Conservation (phyloP, 2,888 invertebrate species). For the Cyrtodaria siliqua region DNA sequence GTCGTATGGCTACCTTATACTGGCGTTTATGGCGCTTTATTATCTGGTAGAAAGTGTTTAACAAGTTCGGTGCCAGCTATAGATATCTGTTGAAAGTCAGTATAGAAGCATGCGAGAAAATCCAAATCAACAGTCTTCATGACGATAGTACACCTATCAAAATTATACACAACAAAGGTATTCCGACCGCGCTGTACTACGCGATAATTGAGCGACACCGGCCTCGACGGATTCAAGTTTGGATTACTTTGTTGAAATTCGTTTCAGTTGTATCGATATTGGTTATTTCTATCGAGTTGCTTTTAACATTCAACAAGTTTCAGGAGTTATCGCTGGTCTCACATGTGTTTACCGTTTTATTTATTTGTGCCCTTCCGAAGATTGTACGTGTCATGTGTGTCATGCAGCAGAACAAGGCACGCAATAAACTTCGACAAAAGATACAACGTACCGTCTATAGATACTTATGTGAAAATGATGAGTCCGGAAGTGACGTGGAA, state of each 20-base stretch:
- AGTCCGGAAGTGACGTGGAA: no score
- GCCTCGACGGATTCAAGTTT: slow-evolving; percentile 42
- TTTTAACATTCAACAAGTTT: slow-evolving; percentile 44
- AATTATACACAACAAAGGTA: slow-evolving; percentile 19
- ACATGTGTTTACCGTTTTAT: slow-evolving; percentile 49
- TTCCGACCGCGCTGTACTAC: slow-evolving; percentile 26
- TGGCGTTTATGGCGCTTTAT: slow-evolving; percentile 41
- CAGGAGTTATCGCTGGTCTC: slow-evolving; percentile 46
- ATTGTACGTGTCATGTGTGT: slow-evolving; percentile 26
- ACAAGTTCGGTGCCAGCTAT: slow-evolving; percentile 28
- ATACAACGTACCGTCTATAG: slow-evolving; percentile 6
- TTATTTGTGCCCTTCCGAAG: slow-evolving; percentile 49
- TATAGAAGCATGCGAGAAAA: slow-evolving; percentile 29
- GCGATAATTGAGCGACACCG: slow-evolving; percentile 22
- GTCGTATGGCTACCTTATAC: slow-evolving; percentile 48
- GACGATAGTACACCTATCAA: neutral
- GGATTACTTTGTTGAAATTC: slow-evolving; percentile 37
- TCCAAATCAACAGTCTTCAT: neutral
- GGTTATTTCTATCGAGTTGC: slow-evolving; percentile 31
- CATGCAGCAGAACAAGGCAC: neutral
- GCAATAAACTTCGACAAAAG: slow-evolving; percentile 7
- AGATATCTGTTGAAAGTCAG: slow-evolving; percentile 27
- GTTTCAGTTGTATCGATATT: slow-evolving; percentile 26
- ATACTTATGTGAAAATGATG: neutral
- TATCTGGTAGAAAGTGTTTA: slow-evolving; percentile 42